Evolutionary conservation across 2,113 vertebrate genomes (phyloP), one percentile per base, ranked within the genome.

Genomic region (Genyomyrus donnyi): DNA sequence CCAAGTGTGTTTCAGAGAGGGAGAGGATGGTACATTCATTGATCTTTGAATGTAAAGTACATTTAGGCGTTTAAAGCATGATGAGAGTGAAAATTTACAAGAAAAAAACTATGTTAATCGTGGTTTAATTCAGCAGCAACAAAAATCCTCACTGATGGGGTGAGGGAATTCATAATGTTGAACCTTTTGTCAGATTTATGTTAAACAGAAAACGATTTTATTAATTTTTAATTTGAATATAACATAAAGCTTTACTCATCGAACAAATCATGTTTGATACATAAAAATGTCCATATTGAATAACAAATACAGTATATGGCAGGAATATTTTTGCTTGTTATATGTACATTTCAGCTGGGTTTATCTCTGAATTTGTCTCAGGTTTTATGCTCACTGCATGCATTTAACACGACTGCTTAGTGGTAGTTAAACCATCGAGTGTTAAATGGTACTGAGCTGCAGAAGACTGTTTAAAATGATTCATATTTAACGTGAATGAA

Each of bases 131-230:
- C 19, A n/a, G 35, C 87, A 62, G 53, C 35, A 62, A 52, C 49
- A 8, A 11, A 35, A 87, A 87, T 85, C 39, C 2, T n/a, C 42
- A 24, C 5, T 48, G 27, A 87, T 8, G 74, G 35, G 13, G 31
- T 7, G 15, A 42, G 15, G 35, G 6, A 19, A 42, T 42, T 42
- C 35, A 42, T 42, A 19, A 42, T 80, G 31, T 17, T 5, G 66
- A 27, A 3, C 66, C 27, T 74, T 35, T 35, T 31, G 74, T 42
- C 35, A 42, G 74, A 80, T 77, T 77, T 31, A 35, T 77, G 27
- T 39, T 80, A 42, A 39, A 90, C 92, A 93, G 92, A 56, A 89
- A 90, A 89, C 90, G 93, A 95, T 93, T 94, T 93, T 42, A 80
- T 19, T 8, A 39, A 80, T 80, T 77, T 80, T 74, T 35, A 4